These are phyloP conservation scores for roundworm (Caenorhabditis elegans) DNA, from an alignment of 1,140 invertebrate genomes.

Conservation along the genomic window WBcel235 BX284603.4:10762501-10763000, in stretches of 20 bases:
- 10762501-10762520: no score
- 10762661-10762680: not conserved
- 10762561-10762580: no score
- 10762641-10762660: not conserved
- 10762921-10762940: no score
- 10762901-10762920: no score
- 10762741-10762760: slow-evolving; percentile 3
- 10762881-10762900: no score
- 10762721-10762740: not conserved
- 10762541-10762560: no score
- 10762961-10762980: no score
- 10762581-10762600: not conserved
- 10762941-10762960: no score
- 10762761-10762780: slow-evolving; percentile 13
- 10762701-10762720: not conserved
- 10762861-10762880: not conserved
- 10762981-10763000: no score
- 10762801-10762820: slow-evolving; percentile 28
- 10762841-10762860: not conserved
- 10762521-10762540: no score
- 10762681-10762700: slow-evolving; percentile 21
- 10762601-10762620: not conserved
- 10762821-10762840: no score
- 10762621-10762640: not conserved
- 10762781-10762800: not conserved